A percentile compares a stretch with the other conserved stretches of the same genome.
Conservation (phyloP, 2,888 invertebrate species). For the Flexamia atlantica region DNA sequence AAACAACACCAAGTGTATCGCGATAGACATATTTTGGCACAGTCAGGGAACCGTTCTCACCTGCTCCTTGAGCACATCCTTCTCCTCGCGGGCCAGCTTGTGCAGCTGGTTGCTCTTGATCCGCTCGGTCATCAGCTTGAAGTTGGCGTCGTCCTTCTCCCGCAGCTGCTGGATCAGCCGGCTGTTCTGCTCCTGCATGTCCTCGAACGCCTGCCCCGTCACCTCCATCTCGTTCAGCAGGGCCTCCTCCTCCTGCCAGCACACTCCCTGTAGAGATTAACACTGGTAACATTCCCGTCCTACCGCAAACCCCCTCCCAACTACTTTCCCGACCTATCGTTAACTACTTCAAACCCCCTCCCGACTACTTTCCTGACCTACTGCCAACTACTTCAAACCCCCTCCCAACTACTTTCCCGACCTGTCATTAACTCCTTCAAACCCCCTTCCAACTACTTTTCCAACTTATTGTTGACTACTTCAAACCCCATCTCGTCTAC, state of each 20-base stretch:
- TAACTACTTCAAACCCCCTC: background rate
- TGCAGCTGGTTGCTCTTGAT: slow-evolving; percentile 97
- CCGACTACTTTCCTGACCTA: background rate
- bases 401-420: too few relatives aligned
- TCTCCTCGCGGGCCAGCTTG: slow-evolving; percentile 95
- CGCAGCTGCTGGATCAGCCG: slow-evolving; percentile 95
- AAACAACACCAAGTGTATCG: too few relatives aligned
- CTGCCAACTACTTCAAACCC: too few relatives aligned
- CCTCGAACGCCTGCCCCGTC: slow-evolving; percentile 99
- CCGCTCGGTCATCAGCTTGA: slow-evolving; percentile 98
- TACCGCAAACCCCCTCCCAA: background rate
- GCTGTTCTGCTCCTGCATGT: slow-evolving; percentile 99
- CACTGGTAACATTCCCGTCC: slow-evolving; percentile 64
- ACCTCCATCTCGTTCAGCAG: slow-evolving; percentile 99
- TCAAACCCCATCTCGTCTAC: too few relatives aligned
- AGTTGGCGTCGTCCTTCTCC: slow-evolving; percentile 99
- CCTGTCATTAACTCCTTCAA: too few relatives aligned
- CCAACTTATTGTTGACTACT: background rate
- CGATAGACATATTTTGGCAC: too few relatives aligned
- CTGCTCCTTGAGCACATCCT: slow-evolving; percentile 94
- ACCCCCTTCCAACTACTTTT: too few relatives aligned
- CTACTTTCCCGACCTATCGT: background rate
- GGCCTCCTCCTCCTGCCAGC: slow-evolving; percentile 92
- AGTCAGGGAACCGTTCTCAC: too few relatives aligned
- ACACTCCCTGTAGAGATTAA: slow-evolving; percentile 69